Conservation (phyloP, 2,113 vertebrate genomes). For the Urocolius indicus region DNA sequence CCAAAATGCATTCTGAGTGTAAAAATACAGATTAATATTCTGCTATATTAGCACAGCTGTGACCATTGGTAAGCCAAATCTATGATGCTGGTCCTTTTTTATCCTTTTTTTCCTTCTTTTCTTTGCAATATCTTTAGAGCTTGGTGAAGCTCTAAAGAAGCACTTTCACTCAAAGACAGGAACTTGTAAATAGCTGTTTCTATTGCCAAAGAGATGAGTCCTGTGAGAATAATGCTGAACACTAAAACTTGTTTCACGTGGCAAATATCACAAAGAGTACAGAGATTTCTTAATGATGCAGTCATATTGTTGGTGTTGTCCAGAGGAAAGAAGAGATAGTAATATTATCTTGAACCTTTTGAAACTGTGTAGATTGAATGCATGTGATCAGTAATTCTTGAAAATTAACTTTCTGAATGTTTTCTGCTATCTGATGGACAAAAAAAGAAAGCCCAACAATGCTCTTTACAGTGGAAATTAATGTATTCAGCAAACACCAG, state of each 20-base stretch:
- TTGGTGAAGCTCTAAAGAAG: not conserved
- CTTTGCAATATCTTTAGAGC: no score
- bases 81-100: no score
- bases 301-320: not conserved
- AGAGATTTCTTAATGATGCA: not conserved
- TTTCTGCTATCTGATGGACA: not conserved
- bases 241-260: not conserved
- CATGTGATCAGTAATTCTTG: not conserved
- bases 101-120: not conserved
- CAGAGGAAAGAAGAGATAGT: not conserved
- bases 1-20: slow-evolving; percentile 19
- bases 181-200: not conserved
- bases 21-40: slow-evolving; percentile 39
- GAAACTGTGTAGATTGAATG: not conserved
- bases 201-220: not conserved
- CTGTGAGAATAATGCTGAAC: not conserved
- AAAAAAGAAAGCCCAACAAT: not conserved
- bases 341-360: not conserved
- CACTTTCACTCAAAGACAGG: not conserved
- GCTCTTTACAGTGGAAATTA: not conserved
- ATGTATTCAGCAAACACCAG: not conserved
- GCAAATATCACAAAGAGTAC: not conserved
- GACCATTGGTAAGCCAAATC: not conserved
- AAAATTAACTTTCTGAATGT: not conserved
- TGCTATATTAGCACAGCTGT: slow-evolving; percentile 34